Conservation (phyloP, 2,888 invertebrate genomes). For the Melanargia galathea region DNA sequence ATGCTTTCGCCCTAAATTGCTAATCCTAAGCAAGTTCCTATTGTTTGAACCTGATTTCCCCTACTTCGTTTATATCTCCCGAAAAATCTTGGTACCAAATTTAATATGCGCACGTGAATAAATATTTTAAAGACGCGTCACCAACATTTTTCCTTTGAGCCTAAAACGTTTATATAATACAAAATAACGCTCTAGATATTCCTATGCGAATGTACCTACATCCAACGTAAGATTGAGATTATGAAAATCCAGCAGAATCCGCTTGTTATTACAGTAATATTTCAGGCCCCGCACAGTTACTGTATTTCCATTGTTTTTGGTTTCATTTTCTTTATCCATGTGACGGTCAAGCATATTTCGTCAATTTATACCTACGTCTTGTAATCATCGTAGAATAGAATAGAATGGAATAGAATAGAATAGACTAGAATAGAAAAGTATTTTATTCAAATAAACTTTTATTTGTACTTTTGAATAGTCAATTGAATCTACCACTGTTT, state of each 20-base stretch:
- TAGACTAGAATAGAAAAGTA: no score
- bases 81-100: neutral
- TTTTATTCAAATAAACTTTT: no score
- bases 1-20: no score
- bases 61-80: neutral
- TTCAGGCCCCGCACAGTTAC: slow-evolving; percentile 17
- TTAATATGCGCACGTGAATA: slow-evolving; percentile 1
- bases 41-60: no score
- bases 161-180: neutral
- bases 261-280: slow-evolving; percentile 24
- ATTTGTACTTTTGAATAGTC: no score
- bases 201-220: neutral
- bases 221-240: slow-evolving; percentile 22
- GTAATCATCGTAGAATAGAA: neutral
- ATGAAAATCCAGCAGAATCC: slow-evolving; percentile 26
- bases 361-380: neutral
- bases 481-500: no score
- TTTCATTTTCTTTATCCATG: slow-evolving; percentile 18
- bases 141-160: slow-evolving; percentile 2
- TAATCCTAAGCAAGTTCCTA: no score
- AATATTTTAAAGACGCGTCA: slow-evolving; percentile 2
- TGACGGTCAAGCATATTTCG: neutral
- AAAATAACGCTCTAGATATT: slow-evolving; percentile 2
- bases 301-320: slow-evolving; percentile 23
- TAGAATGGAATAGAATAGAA: no score